phyloP scores from a whole-genome alignment of 2,797 vertebrate species.

The Pogoniulus pusillus region DNA sequence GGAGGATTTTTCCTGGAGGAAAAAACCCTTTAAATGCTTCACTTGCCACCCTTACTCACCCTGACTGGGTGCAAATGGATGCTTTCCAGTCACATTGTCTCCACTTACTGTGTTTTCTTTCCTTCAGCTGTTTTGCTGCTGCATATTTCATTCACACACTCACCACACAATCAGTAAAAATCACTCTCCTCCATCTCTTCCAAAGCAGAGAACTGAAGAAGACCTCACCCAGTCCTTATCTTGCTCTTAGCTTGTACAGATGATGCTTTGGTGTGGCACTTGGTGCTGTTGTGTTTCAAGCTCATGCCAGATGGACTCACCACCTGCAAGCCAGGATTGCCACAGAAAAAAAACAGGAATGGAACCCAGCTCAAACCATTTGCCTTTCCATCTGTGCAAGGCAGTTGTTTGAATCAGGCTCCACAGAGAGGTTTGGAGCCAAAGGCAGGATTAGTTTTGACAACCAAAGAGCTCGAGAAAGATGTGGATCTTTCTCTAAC shows the following conservation, averaged over 20 bases:
- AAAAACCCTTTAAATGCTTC: background rate
- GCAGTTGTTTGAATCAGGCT: background rate
- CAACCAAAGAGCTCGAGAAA: background rate
- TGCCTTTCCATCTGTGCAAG: constrained; percentile 58
- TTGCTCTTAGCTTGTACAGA: background rate
- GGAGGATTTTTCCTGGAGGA: background rate
- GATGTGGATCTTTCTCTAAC: background rate
- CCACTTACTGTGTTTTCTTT: background rate
- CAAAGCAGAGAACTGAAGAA: background rate
- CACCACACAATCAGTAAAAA: background rate
- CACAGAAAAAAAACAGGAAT: constrained; percentile 10
- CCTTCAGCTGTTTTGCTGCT: background rate
- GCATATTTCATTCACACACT: background rate
- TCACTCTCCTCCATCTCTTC: background rate
- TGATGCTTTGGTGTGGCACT: background rate
- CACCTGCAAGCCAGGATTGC: background rate
- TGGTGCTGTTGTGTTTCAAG: background rate
- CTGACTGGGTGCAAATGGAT: background rate
- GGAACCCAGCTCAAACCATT: constrained; percentile 2
- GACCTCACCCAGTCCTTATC: background rate
- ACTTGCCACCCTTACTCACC: background rate
- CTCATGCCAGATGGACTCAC: constrained; percentile 47
- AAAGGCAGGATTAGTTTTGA: background rate
- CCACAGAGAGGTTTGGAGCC: background rate
- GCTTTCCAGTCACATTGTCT: background rate